These are phyloP conservation scores for Drosophila pullipes DNA, from an alignment of 2,888 invertebrate species.

Conservation along the genomic window DNA sequence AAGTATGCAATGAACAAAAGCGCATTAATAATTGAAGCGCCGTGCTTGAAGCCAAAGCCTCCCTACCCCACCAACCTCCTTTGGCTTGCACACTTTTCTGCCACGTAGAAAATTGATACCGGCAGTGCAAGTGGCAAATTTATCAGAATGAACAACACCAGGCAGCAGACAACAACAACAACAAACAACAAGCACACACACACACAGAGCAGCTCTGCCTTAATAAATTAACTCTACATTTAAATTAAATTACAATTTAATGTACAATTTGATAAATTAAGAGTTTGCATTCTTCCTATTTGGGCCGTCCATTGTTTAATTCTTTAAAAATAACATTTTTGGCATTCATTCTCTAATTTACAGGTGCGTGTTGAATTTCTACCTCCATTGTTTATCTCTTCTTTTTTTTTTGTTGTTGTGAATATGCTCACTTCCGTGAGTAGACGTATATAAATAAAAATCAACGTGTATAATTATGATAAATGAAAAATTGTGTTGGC, in stretches of 20 bases:
- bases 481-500: conserved; percentile 58
- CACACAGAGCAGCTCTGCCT: background rate
- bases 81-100: background rate
- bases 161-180: background rate
- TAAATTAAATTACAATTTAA: conserved; percentile 52
- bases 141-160: conserved; percentile 46
- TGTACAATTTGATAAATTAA: conserved; percentile 28
- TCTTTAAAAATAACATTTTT: conserved; percentile 27
- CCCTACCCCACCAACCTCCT: background rate
- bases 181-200: background rate
- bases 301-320: background rate
- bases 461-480: conserved; percentile 71
- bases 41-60: conserved; percentile 41
- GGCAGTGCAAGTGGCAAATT: conserved; percentile 62
- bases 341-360: conserved; percentile 31
- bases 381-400: background rate
- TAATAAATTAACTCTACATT: conserved; percentile 47
- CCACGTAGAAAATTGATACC: conserved; percentile 66
- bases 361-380: conserved; percentile 59
- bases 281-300: conserved; percentile 6
- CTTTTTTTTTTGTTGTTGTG: background rate
- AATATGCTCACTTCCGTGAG: conserved; percentile 30
- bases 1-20: conserved; percentile 77
- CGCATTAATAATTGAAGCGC: conserved; percentile 75
- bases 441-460: conserved; percentile 60